These are phyloP conservation scores for Trypoxylon attenuatum DNA, from an alignment of 2,888 invertebrate species.

Conservation along the genomic window DNA sequence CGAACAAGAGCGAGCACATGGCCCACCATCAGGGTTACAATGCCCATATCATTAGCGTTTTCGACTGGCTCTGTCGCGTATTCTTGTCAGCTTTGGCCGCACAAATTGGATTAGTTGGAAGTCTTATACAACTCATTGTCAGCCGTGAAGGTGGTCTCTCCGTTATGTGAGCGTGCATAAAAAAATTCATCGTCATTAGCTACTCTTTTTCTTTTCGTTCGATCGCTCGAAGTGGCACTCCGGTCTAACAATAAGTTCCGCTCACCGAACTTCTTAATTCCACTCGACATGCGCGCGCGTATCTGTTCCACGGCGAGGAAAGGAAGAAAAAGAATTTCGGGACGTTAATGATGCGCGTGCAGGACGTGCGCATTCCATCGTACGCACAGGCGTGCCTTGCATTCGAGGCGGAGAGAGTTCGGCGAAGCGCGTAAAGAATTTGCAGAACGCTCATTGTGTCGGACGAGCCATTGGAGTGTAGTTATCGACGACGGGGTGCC, in stretches of 20 bases:
- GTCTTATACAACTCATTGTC: too few species aligned
- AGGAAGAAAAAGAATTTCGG: constrained; percentile 36
- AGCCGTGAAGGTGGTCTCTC: too few species aligned
- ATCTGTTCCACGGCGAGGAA: constrained; percentile 1
- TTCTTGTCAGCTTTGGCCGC: not conserved
- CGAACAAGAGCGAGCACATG: constrained; percentile 19
- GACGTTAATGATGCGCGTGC: constrained; percentile 42
- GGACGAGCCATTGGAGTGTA: not conserved
- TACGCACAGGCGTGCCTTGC: constrained; percentile 36
- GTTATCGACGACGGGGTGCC: too few species aligned
- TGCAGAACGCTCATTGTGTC: constrained; percentile 7
- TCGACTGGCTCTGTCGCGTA: constrained; percentile 12
- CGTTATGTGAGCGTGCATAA: not conserved
- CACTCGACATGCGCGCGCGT: too few species aligned
- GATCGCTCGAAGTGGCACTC: too few species aligned
- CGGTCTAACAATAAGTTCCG: too few species aligned
- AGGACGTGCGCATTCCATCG: constrained; percentile 37
- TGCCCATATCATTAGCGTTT: constrained; percentile 39
- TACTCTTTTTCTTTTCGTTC: not conserved
- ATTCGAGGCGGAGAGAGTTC: constrained; percentile 26
- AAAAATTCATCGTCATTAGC: not conserved
- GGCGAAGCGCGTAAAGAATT: constrained; percentile 38
- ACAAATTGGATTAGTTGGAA: constrained; percentile 20
- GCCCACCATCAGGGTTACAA: constrained; percentile 12
- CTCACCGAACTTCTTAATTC: too few species aligned